phyloP scores from a whole-genome alignment of 2,113 vertebrate genomes.

The Typhlomys cinereus region DNA sequence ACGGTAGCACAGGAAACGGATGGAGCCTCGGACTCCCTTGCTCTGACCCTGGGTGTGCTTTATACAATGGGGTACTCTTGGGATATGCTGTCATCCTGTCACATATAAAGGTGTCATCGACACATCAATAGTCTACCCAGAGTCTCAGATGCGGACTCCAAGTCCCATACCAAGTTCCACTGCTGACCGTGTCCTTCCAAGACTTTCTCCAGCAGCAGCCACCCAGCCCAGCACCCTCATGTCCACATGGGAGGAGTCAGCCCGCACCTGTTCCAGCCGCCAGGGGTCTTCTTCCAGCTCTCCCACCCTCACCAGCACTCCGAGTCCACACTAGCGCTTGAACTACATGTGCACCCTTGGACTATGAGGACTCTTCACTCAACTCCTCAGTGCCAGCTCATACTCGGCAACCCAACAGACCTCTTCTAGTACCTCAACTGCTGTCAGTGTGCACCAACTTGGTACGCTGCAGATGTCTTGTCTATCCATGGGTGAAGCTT shows the following conservation, averaged over 20 bases:
- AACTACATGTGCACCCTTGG: slow-evolving; percentile 92
- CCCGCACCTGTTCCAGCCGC: slow-evolving; percentile 91
- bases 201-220: slow-evolving; percentile 96
- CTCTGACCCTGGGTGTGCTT: slow-evolving; percentile 72
- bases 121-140: slow-evolving; percentile 97
- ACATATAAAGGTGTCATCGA: slow-evolving; percentile 91
- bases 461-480: slow-evolving; percentile 87
- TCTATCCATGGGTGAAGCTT: background rate
- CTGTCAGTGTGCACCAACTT: slow-evolving; percentile 94
- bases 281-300: slow-evolving; percentile 94
- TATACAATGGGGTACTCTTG: slow-evolving; percentile 56
- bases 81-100: slow-evolving; percentile 45
- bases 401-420: slow-evolving; percentile 97
- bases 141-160: slow-evolving; percentile 96
- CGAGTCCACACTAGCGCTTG: slow-evolving; percentile 94
- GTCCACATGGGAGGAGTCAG: slow-evolving; percentile 96
- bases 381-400: slow-evolving; percentile 97
- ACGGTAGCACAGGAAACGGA: slow-evolving; percentile 73
- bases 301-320: slow-evolving; percentile 96
- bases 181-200: slow-evolving; percentile 97
- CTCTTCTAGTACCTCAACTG: slow-evolving; percentile 97
- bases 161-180: slow-evolving; percentile 96
- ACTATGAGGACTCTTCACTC: slow-evolving; percentile 96
- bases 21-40: slow-evolving; percentile 76
- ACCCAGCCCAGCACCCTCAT: slow-evolving; percentile 90